Evolutionary conservation across 2,888 invertebrate genomes (phyloP), one percentile per base, ranked within the genome.

Genomic region (Ganaspis brasiliensis): DNA sequence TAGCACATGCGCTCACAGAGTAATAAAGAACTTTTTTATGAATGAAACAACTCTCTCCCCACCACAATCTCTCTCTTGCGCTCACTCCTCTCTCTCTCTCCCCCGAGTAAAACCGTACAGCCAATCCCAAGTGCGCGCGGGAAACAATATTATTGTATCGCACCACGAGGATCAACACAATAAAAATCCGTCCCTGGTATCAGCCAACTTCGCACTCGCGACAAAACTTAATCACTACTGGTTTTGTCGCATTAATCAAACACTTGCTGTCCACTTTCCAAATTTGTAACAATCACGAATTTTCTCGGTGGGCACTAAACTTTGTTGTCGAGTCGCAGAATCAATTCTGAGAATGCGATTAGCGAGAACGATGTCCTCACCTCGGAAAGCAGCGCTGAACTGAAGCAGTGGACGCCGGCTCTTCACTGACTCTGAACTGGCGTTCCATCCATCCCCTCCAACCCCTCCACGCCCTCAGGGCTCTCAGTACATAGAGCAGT

Each of bases 21-120:
- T 88, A 89, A 89, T 89, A 89, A 89, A 89, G 89, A 89, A 89
- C 88, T 89, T 89, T 91, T 91, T 91, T 91, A 91, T 91, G 91
- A 91, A 91, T 91, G 91, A 91, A 91, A 89, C 87, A 85, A 86
- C 84, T 86, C 85, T 81, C 83, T 6, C 75, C 77, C 72, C 75
- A 63, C 76, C 76, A 75, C 78, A 40, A 52, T 49, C 35, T 61
- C 49, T 71, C 75, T 72, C 26, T 14, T n/a, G 24, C 72, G 19
- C 21, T 26, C 74, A 59, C 56, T 72, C 72, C 72, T 31, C 67
- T 72, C 76, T 73, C 55, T 59, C 76, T 73, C 71, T 52, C 79
- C 40, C 31, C 35, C 19, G 24, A 52, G 52, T 80, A 80, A 79
- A 79, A 79, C 75, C 76, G 59, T 49, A 52, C 19, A 79, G 83